Conservation (phyloP, 1,140 invertebrate genomes). For the Ditylenchus dipsaci region DNA sequence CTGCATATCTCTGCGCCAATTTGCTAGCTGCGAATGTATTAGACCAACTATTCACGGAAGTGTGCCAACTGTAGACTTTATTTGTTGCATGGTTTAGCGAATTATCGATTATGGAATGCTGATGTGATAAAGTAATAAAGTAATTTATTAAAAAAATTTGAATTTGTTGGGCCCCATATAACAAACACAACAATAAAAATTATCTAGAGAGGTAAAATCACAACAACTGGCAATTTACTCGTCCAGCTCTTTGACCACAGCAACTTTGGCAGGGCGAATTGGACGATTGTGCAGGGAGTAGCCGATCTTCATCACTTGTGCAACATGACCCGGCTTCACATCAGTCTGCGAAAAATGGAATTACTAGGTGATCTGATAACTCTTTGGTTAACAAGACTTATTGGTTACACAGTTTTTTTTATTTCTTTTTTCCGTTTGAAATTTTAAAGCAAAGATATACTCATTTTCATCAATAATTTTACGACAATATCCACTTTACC, state of each 20-base stretch:
- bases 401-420: too few species aligned
- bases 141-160: neutral
- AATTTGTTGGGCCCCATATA: too few species aligned
- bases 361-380: too few species aligned
- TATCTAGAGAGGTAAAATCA: neutral
- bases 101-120: neutral
- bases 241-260: constrained; percentile 67
- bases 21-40: constrained; percentile 7
- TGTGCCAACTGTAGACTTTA: neutral
- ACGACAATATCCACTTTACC: too few species aligned
- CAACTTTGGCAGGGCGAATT: constrained; percentile 89
- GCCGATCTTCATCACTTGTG: constrained; percentile 86
- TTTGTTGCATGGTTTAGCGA: constrained; percentile 5
- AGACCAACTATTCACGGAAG: constrained; percentile 1
- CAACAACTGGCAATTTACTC: constrained; percentile 6
- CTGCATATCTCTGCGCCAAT: neutral
- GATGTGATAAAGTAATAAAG: too few species aligned
- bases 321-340: constrained; percentile 73
- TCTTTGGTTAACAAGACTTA: too few species aligned
- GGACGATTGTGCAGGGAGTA: constrained; percentile 88
- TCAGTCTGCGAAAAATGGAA: constrained; percentile 30
- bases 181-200: neutral
- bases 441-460: too few species aligned
- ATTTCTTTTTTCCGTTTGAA: too few species aligned
- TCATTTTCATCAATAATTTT: too few species aligned